These are phyloP conservation scores for Aplodontia rufa DNA, from an alignment of 2,113 vertebrate genomes.

Conservation along the genomic window DNA sequence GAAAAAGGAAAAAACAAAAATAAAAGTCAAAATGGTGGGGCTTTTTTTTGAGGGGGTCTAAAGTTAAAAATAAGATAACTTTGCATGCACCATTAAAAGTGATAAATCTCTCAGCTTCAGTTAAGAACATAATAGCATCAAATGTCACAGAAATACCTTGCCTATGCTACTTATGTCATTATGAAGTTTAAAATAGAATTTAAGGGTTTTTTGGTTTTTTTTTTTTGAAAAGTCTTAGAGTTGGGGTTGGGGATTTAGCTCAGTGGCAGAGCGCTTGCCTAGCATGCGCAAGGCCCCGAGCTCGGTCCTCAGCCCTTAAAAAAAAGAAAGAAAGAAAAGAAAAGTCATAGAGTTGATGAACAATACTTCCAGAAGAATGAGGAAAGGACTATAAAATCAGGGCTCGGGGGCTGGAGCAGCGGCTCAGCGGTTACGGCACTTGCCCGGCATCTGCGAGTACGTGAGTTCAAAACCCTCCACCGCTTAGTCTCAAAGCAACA, in stretches of 20 bases:
- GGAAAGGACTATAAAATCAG: background rate
- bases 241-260: too few relatives aligned
- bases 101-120: conserved; percentile 61
- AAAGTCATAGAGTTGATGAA: conserved; percentile 60
- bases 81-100: conserved; percentile 66
- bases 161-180: conserved; percentile 52
- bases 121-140: conserved; percentile 64
- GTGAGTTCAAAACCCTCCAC: too few relatives aligned
- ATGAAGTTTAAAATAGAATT: conserved; percentile 64
- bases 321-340: too few relatives aligned
- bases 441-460: too few relatives aligned
- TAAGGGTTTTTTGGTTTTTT: conserved; percentile 41
- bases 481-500: too few relatives aligned
- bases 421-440: too few relatives aligned
- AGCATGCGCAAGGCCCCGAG: too few relatives aligned
- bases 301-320: too few relatives aligned
- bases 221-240: conserved; percentile 37
- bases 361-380: conserved; percentile 44
- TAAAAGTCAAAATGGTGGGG: conserved; percentile 48
- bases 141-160: conserved; percentile 65
- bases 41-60: conserved; percentile 43
- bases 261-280: too few relatives aligned
- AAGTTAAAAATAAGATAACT: conserved; percentile 73
- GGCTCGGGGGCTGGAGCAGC: too few relatives aligned
- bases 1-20: background rate